Evolutionary conservation across 2,113 vertebrate species (phyloP).

Genomic region (Amphiprion ocellaris): DNA sequence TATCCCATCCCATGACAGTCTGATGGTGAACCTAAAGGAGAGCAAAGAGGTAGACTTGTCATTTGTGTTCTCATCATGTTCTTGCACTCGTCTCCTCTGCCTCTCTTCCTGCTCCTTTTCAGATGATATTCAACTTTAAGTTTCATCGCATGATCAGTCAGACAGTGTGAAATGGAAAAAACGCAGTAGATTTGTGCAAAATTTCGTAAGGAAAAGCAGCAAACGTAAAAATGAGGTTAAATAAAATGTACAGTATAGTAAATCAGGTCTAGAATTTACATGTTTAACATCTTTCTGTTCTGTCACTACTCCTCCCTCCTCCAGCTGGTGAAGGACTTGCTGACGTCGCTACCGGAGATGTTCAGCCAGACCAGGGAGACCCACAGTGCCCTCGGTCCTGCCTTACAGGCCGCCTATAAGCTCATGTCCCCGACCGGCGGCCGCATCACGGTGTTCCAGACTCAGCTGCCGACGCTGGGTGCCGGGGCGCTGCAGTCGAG

Average conservation of each 20-base stretch:
- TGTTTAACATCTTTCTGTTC: no score
- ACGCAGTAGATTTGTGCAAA: no score
- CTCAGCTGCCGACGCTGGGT: slow-evolving; percentile 93
- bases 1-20: slow-evolving; percentile 93
- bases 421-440: slow-evolving; percentile 97
- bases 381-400: slow-evolving; percentile 94
- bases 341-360: slow-evolving; percentile 91
- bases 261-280: no score
- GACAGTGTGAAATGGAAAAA: no score
- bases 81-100: neutral
- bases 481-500: slow-evolving; percentile 92
- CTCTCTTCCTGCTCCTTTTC: neutral
- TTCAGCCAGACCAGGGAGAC: slow-evolving; percentile 94
- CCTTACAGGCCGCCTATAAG: slow-evolving; percentile 95
- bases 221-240: no score
- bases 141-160: no score
- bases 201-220: no score
- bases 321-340: slow-evolving; percentile 94
- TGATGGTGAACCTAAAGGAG: slow-evolving; percentile 96
- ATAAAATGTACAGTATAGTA: no score
- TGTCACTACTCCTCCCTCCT: neutral
- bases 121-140: no score
- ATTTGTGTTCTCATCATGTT: neutral
- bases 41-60: slow-evolving; percentile 90
- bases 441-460: slow-evolving; percentile 95